Conservation (phyloP, 2,113 vertebrate species). For the Lepidothrix coronata region DNA sequence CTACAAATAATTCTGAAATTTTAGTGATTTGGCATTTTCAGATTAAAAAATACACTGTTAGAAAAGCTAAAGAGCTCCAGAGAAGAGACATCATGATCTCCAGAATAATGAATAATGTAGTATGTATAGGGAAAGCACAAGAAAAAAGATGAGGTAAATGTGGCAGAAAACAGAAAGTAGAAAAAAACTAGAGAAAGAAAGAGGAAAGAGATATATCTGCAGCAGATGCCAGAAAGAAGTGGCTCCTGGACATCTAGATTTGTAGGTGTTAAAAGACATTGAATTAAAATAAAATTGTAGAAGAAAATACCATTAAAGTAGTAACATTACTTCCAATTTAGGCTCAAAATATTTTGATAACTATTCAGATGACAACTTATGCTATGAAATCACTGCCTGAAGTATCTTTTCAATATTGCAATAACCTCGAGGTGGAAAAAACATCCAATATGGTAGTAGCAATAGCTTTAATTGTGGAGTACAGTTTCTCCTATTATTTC, state of each 20-base stretch:
- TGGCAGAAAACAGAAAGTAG: background rate
- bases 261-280: background rate
- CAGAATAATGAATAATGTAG: background rate
- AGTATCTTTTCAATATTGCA: background rate
- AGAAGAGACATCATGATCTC: background rate
- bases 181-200: background rate
- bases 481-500: background rate
- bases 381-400: background rate
- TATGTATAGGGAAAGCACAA: background rate
- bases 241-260: background rate
- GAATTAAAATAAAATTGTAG: background rate
- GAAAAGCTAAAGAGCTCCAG: background rate
- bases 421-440: background rate
- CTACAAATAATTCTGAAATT: background rate
- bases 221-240: background rate
- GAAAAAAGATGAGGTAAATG: background rate
- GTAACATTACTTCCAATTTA: background rate
- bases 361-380: background rate
- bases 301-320: background rate
- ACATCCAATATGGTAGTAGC: background rate
- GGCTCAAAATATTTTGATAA: background rate
- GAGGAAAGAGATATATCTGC: background rate
- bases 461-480: background rate
- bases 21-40: background rate
- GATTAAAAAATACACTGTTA: background rate